Evolutionary conservation across 1,140 invertebrate genomes (phyloP), one percentile per base, ranked within the genome.

Genomic region (Hylaeus anthracinus): DNA sequence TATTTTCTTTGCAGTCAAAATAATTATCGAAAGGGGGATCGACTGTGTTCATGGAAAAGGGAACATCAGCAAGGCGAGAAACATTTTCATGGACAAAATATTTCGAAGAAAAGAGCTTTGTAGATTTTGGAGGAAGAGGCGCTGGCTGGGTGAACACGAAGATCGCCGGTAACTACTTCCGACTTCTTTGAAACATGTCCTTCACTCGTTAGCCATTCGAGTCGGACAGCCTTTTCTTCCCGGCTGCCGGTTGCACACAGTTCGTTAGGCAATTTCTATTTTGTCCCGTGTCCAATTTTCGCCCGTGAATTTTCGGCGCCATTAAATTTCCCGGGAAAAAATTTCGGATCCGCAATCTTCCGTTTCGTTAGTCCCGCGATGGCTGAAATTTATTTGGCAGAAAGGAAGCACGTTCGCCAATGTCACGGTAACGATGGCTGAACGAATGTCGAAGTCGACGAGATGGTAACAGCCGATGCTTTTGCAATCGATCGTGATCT

Each of bases 221-320:
- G 82, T 66, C 43, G 75, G 78, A 81, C 83, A 74, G 71, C 55
- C 79, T 78, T 86, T 82, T 81, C 79, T 81, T 73, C 79, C 86
- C 85, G 83, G 85, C 85, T 85, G 84, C 85, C 86, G 81, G 75
- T 82, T 84, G 85, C 81, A 91, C 81, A 91, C 89, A 88, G 91
- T 92, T 92, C 90, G 90, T 92, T 92, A 91, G 88, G 86, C 88
- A 89, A 86, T 74, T 70, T 79, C 79, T 73, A 81, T 89, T 91
- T 91, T 90, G 90, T 91, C 89, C 89, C 90, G 88, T 82, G 82
- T 81, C 56, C 79, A 78, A 73, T 72, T 66, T 61, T 51, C 66
- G 71, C 56, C 53, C 53, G 73, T 58, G 56, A 74, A 86, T 85
- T 85, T 79, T 78, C 71, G 79, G 64, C 74, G 39, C 67, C 55